Base-by-base conservation (phyloP, 2,888 invertebrate genomes). In the Pocota personata region DNA sequence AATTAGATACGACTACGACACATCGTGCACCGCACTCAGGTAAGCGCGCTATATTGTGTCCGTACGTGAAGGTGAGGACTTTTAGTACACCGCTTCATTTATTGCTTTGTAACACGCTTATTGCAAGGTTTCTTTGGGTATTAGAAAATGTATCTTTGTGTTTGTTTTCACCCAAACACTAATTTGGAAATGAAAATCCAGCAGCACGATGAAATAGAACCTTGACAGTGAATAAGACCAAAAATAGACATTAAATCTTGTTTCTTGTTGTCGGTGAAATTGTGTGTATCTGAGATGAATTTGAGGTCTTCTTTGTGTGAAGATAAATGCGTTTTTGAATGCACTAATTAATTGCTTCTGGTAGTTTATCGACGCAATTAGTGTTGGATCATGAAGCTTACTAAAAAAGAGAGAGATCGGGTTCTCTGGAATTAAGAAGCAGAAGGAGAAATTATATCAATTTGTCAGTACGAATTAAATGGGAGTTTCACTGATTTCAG, bases 141-240 rank as follows among this genome's bases (percentile, higher is more conserved):
- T 35, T 66, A 66, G 66, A 67, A 52, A 21, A 43, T 50, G 48
- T 35, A 66, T 64, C 62, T 4, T 2, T 19, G 14, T 27, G 6
- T 50, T n/a, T 24, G 12, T 24, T 12, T 6, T 14, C 3, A n/a
- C 21, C 3, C 10, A 58, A 12, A 35, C 30, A 32, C 19, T 12
- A 8, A 24, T 16, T 12, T 12, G 0, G 30, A 8, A n/a, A 21
- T 6, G 7, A 10, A 40, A 43, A 4, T 35, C 19, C 30, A 12
- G 46, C 32, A 14, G 16, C 58, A 46, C 82, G n/a, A 80, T 66
- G 82, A 37, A 71, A 77, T 67, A 73, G 67, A 83, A 80, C 84
- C 84, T 84, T 84, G 84, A 84, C 84, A 84, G 75, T 84, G 84
- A 84, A 76, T 50, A 78, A 73, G 79, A 79, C 84, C 75, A 64